Evolutionary conservation across 2,888 invertebrate species (phyloP).

Genomic region (Epinotia nisella): DNA sequence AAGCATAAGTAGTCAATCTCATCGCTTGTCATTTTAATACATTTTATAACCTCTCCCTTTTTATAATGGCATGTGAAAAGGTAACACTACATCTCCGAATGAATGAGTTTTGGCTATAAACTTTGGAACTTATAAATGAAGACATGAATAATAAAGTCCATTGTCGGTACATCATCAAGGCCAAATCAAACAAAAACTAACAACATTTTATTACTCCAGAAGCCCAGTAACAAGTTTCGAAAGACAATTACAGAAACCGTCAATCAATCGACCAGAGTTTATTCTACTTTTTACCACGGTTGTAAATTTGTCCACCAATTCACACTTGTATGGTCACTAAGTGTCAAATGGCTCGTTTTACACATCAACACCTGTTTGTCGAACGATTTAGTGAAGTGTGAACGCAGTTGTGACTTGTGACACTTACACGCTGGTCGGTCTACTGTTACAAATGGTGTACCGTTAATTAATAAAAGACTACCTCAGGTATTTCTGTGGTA

Average conservation of each 20-base stretch:
- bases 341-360: constrained; percentile 68
- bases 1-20: no score
- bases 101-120: no score
- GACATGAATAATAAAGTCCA: no score
- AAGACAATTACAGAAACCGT: constrained; percentile 35
- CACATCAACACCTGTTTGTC: constrained; percentile 73
- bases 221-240: constrained; percentile 23
- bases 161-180: neutral
- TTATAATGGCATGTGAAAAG: no score
- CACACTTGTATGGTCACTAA: constrained; percentile 51
- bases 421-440: constrained; percentile 48
- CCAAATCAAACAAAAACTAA: constrained; percentile 9
- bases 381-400: constrained; percentile 67
- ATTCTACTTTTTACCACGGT: constrained; percentile 47
- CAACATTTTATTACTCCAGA: constrained; percentile 20
- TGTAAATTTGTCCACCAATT: constrained; percentile 53
- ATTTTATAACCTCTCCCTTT: no score
- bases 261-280: constrained; percentile 37
- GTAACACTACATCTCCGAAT: no score
- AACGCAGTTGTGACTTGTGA: constrained; percentile 57
- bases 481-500: constrained; percentile 30
- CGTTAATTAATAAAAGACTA: constrained; percentile 50
- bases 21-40: no score
- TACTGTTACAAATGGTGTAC: constrained; percentile 51
- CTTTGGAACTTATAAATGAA: no score